Percentiles rank a stretch among this genome's conserved stretches.
Conservation (phyloP, 2,113 vertebrate species). For the Pipa parva region DNA sequence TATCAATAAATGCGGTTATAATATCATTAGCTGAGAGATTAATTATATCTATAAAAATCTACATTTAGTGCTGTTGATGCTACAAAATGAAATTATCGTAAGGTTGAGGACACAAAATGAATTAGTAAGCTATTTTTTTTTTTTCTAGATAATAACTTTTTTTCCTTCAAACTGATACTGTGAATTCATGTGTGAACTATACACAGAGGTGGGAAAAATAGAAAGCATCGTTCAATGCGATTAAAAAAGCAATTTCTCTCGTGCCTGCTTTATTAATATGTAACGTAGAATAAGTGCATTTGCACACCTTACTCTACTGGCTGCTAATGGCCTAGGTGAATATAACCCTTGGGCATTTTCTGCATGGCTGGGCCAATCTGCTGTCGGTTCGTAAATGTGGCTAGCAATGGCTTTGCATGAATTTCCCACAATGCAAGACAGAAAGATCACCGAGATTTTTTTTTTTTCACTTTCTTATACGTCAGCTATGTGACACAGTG, state of each 20-base stretch:
- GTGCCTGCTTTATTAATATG: constrained; percentile 43
- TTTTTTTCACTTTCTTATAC: background rate
- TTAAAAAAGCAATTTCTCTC: constrained; percentile 42
- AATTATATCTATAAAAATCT: background rate
- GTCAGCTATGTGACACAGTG: background rate
- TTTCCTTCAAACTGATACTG: background rate
- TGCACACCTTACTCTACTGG: constrained; percentile 43
- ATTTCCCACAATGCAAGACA: constrained; percentile 44
- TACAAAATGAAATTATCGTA: background rate
- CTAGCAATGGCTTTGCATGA: constrained; percentile 45
- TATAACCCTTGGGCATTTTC: constrained; percentile 54
- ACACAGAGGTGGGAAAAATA: background rate
- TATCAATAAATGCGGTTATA: background rate
- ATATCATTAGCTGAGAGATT: background rate
- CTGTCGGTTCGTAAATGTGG: constrained; percentile 41
- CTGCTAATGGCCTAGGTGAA: constrained; percentile 48
- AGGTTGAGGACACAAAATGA: background rate
- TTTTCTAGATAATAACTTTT: background rate
- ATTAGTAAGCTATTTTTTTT: background rate
- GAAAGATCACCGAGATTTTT: background rate
- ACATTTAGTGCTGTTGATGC: constrained; percentile 1
- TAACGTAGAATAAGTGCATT: constrained; percentile 40
- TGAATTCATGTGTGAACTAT: constrained; percentile 19
- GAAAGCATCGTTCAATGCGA: constrained; percentile 37
- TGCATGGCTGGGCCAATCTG: constrained; percentile 47